Base-by-base conservation (phyloP, 2,888 invertebrate species). In the Agriopis marginaria region DNA sequence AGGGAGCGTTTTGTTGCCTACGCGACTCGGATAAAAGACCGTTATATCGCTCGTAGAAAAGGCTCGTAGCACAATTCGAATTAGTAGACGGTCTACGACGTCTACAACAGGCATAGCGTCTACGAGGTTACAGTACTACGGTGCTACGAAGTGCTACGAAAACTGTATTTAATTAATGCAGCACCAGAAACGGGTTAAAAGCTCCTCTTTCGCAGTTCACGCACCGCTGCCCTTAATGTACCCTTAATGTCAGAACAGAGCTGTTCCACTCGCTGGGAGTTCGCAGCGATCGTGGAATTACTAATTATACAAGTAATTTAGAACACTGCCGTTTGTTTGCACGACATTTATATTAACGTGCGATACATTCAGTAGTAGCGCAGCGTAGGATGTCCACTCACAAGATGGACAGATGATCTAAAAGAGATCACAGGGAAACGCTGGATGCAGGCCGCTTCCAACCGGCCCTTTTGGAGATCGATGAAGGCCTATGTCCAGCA, bases 91-190 rank as follows among this genome's bases (percentile, higher is more conserved):
- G 53, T 65, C 64, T 56, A 63, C 63, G 55, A 56, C 32, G 68
- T 61, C 69, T 69, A 69, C 65, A 61, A 44, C 61, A 62, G 54
- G 42, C 56, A 17, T 51, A n/a, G 14, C 49, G 49, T 44, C 56
- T 42, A 44, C 63, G 67, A 45, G 47, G n/a, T 44, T 56, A 56
- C 51, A 42, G n/a, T 6, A 14, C 68, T 63, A 58, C 59, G 60
- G n/a, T 11, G 62, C 67, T 62, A 63, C 58, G 63, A 42, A 55
- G n/a, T 7, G 55, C 68, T 60, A 64, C 60, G 63, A 45, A 65
- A 70, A 62, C 65, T 62, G 61, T 66, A 70, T 65, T 66, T 70
- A 70, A 65, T 70, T 70, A 65, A 66, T 70, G 61, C 69, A 70
- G 65, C 62, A 62, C 56, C 49, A 64, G 63, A 56, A 70, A 65